These are phyloP conservation scores for Sylvia atricapilla DNA, from an alignment of 2,113 vertebrate genomes.

Conservation along the genomic window DNA sequence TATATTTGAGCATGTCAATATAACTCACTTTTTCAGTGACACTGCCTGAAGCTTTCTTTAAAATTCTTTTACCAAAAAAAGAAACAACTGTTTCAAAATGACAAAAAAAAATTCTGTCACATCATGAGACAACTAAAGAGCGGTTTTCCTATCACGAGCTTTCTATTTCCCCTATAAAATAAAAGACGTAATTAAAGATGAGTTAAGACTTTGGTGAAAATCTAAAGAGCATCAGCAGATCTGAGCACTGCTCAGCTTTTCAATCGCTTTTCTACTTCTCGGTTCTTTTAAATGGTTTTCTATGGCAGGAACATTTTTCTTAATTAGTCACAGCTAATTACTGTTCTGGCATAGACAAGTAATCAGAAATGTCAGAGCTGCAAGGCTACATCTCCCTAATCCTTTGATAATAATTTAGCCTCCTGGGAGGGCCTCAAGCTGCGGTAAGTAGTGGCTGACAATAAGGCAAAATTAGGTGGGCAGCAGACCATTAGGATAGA, in stretches of 20 bases:
- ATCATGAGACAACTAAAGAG: conserved; percentile 18
- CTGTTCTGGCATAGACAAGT: conserved; percentile 88
- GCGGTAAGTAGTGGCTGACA: conserved; percentile 87
- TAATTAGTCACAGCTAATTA: conserved; percentile 93
- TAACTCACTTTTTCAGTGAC: background rate
- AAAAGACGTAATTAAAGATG: conserved; percentile 74
- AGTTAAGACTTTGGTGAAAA: conserved; percentile 75
- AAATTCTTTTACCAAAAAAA: conserved; percentile 6
- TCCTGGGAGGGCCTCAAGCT: conserved; percentile 88
- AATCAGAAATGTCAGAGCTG: conserved; percentile 90
- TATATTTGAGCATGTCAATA: background rate
- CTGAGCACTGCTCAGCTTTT: conserved; percentile 80
- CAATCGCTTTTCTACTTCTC: conserved; percentile 82
- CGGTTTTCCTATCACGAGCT: conserved; percentile 10
- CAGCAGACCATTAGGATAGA: conserved; percentile 86
- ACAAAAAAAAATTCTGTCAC: background rate
- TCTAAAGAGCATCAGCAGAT: conserved; percentile 79
- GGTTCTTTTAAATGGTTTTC: conserved; percentile 85
- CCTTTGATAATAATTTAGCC: conserved; percentile 91
- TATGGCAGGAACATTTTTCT: conserved; percentile 87
- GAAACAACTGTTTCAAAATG: conserved; percentile 8
- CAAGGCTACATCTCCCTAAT: conserved; percentile 88
- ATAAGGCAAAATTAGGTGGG: conserved; percentile 90
- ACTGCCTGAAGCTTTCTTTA: background rate
- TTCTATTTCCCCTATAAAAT: conserved; percentile 49